Evolutionary conservation across 2,888 invertebrate species (phyloP).

Genomic region (Agonopterix heracliana): DNA sequence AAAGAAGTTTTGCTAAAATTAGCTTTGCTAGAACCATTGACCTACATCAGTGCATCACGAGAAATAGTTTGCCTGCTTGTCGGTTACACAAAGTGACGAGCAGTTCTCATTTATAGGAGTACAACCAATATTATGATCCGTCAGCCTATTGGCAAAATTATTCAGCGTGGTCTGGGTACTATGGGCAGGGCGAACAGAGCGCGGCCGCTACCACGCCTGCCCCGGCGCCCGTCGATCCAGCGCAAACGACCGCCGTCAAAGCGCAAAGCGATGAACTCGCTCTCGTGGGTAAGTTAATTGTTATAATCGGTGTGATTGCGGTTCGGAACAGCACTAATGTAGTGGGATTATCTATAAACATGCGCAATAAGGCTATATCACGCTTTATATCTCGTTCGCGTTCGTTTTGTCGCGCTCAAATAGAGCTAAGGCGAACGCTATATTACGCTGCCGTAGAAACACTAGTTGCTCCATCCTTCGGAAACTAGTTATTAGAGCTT

Average conservation of each 20-base stretch:
- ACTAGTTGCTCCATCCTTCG: too few relatives aligned
- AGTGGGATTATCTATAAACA: too few relatives aligned
- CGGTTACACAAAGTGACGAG: conserved; percentile 24
- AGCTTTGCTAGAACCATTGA: conserved; percentile 8
- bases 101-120: conserved; percentile 69
- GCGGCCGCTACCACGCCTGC: conserved; percentile 54
- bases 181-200: conserved; percentile 80
- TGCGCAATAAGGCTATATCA: too few relatives aligned
- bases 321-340: too few relatives aligned
- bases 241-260: conserved; percentile 43
- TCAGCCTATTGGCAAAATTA: conserved; percentile 93
- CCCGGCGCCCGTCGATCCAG: conserved; percentile 41
- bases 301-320: neutral
- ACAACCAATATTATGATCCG: conserved; percentile 89
- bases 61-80: conserved; percentile 7
- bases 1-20: neutral
- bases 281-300: conserved; percentile 77
- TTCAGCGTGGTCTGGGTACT: conserved; percentile 86
- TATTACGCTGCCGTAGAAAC: too few relatives aligned
- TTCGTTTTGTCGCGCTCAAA: too few relatives aligned
- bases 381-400: too few relatives aligned
- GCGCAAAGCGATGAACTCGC: conserved; percentile 81
- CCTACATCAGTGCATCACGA: conserved; percentile 4
- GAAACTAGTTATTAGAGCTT: too few relatives aligned
- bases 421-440: too few relatives aligned